A percentile compares a stretch with the other conserved stretches of the same genome.
Conservation (phyloP, 2,113 vertebrate species). For the Sinocyclocheilus anophthalmus region DNA sequence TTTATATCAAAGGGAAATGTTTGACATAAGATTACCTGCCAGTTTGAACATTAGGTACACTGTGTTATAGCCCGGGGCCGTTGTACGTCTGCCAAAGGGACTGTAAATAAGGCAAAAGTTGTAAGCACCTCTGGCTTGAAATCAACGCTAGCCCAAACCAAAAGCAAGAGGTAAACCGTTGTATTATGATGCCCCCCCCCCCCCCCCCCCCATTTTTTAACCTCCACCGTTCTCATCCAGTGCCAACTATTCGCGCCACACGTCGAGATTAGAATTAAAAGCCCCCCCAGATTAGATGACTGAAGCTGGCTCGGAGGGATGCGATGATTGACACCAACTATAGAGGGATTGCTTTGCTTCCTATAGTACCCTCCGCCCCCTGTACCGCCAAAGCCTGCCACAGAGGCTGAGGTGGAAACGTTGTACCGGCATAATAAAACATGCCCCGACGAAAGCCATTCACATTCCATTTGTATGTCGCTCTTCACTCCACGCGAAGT, state of each 20-base stretch:
- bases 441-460: not conserved
- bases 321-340: conserved; percentile 34
- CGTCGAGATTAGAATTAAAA: conserved; percentile 37
- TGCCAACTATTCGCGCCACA: too few relatives aligned
- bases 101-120: conserved; percentile 99
- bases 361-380: not conserved
- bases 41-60: conserved; percentile 99
- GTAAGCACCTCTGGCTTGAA: conserved; percentile 86
- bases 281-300: conserved; percentile 31
- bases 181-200: conserved; percentile 79
- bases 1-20: conserved; percentile 99
- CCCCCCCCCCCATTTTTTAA: too few relatives aligned
- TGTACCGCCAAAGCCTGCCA: too few relatives aligned
- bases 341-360: conserved; percentile 13
- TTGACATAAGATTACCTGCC: conserved; percentile 99
- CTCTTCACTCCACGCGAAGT: too few relatives aligned
- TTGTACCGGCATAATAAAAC: conserved; percentile 36
- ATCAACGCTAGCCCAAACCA: conserved; percentile 84
- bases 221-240: conserved; percentile 65
- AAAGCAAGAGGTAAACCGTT: conserved; percentile 85
- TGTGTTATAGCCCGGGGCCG: conserved; percentile 99
- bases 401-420: not conserved
- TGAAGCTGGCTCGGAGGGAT: not conserved
- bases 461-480: not conserved
- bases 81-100: conserved; percentile 99